These are phyloP conservation scores for Myotis lucifugus DNA, from an alignment of 2,113 vertebrate genomes.

Conservation along the genomic window DNA sequence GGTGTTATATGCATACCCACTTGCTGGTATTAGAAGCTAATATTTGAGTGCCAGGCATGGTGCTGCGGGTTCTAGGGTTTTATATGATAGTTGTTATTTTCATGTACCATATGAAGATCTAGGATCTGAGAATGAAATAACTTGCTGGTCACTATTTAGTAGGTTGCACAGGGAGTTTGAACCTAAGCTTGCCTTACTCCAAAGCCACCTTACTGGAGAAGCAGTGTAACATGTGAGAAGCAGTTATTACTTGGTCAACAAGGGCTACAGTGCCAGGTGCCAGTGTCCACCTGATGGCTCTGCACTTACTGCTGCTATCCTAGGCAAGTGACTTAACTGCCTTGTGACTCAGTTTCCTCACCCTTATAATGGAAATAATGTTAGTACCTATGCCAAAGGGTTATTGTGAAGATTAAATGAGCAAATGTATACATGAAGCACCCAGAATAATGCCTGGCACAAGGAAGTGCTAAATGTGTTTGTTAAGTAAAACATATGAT, in stretches of 20 bases:
- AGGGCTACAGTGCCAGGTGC: background rate
- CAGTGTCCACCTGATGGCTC: background rate
- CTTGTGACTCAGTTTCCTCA: constrained; percentile 11
- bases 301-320: background rate
- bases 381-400: background rate
- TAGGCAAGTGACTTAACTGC: background rate
- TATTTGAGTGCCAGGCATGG: background rate
- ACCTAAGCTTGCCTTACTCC: background rate
- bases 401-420: background rate
- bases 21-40: background rate
- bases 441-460: background rate
- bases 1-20: background rate
- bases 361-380: background rate
- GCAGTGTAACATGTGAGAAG: background rate
- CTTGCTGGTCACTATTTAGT: background rate
- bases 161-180: background rate
- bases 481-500: background rate
- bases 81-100: background rate
- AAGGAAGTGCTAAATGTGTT: background rate
- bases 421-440: background rate
- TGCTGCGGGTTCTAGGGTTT: background rate
- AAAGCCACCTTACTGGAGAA: background rate
- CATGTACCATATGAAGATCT: background rate
- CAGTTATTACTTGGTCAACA: background rate
- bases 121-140: background rate